Percentiles rank a stretch among this genome's conserved stretches.
These are phyloP conservation scores for Cryptoblepharus egeriae DNA, from an alignment of 2,797 vertebrate species.

Conservation along the genomic window DNA sequence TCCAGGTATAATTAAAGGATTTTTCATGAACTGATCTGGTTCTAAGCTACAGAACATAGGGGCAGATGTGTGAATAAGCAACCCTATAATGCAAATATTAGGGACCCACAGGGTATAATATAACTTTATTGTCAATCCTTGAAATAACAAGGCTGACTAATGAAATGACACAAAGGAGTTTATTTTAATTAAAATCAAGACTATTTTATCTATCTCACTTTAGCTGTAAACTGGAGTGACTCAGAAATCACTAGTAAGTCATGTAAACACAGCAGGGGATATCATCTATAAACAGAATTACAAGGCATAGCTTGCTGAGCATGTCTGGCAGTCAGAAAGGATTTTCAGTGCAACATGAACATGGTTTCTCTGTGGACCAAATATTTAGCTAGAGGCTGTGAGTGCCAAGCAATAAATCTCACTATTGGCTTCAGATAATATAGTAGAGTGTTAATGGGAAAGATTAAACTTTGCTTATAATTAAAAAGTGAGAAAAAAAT, in stretches of 20 bases:
- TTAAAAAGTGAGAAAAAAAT: not conserved
- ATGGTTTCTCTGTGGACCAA: not conserved
- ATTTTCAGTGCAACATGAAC: constrained; percentile 9
- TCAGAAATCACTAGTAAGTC: constrained; percentile 54
- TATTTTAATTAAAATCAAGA: constrained; percentile 82
- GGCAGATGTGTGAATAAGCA: constrained; percentile 61
- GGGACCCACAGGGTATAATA: constrained; percentile 75
- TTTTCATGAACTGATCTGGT: constrained; percentile 67
- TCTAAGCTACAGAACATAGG: constrained; percentile 57
- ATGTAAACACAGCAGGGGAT: constrained; percentile 31
- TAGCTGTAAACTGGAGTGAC: constrained; percentile 67
- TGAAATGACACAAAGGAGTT: constrained; percentile 80
- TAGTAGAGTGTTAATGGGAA: not conserved
- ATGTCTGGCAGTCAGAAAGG: constrained; percentile 3
- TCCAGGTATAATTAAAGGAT: constrained; percentile 61
- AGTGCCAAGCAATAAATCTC: constrained; percentile 2
- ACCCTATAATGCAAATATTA: constrained; percentile 71
- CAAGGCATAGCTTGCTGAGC: not conserved
- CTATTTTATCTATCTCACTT: constrained; percentile 76
- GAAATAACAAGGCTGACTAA: constrained; percentile 78
- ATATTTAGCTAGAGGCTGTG: not conserved
- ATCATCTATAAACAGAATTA: not conserved
- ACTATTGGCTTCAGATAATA: not conserved
- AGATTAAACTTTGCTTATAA: constrained; percentile 6
- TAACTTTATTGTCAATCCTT: constrained; percentile 79